A percentile compares a stretch with the other conserved stretches of the same genome.
These are phyloP conservation scores for Sminthurinus aureus DNA, from an alignment of 2,888 invertebrate genomes.

Conservation along the genomic window DNA sequence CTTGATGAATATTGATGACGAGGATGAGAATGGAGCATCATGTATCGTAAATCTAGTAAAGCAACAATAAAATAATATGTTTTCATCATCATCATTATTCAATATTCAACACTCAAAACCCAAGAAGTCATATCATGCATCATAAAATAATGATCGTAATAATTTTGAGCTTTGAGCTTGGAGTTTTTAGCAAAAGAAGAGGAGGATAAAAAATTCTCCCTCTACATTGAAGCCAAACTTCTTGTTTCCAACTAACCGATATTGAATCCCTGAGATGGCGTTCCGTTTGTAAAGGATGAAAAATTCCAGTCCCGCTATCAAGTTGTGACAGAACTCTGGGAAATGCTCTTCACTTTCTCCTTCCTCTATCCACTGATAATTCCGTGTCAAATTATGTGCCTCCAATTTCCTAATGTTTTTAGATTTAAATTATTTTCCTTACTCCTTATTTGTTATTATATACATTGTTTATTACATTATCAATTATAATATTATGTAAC, in stretches of 20 bases:
- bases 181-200: background rate
- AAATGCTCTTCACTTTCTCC: constrained; percentile 17
- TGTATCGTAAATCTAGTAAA: background rate
- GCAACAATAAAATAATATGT: background rate
- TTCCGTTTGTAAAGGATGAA: background rate
- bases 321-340: constrained; percentile 25
- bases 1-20: constrained; percentile 23
- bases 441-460: background rate
- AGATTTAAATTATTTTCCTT: background rate
- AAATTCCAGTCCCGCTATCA: constrained; percentile 25
- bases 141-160: background rate
- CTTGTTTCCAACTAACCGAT: constrained; percentile 1
- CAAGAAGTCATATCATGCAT: too few relatives aligned
- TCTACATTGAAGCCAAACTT: background rate
- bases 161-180: background rate
- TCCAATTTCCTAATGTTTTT: background rate
- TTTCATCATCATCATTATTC: background rate
- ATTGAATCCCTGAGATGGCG: constrained; percentile 3
- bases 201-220: background rate
- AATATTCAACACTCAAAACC: too few relatives aligned
- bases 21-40: background rate
- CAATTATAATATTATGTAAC: too few relatives aligned
- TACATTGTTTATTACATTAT: too few relatives aligned
- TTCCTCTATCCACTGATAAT: background rate
- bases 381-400: background rate